phyloP scores from a whole-genome alignment of 1,140 invertebrate species.

The Homarus americanus region DNA sequence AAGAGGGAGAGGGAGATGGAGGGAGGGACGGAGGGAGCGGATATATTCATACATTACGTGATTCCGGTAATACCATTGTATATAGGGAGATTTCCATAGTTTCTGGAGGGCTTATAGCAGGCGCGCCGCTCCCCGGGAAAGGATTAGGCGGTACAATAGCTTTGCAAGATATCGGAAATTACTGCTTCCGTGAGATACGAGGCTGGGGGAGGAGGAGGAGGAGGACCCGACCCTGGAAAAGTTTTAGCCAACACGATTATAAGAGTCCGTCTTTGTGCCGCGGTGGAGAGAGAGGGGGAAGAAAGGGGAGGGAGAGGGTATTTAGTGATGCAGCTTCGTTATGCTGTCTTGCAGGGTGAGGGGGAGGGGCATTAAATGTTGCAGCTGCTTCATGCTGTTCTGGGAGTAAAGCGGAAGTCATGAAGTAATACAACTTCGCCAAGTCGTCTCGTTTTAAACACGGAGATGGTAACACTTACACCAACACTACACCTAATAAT shows the following conservation, averaged over 20 bases:
- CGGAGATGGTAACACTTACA: too few relatives aligned
- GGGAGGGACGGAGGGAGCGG: background rate
- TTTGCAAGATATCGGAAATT: constrained; percentile 46
- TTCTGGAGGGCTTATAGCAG: constrained; percentile 23
- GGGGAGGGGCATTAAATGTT: too few relatives aligned
- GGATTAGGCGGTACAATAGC: constrained; percentile 26
- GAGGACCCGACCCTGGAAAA: background rate
- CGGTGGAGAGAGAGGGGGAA: background rate
- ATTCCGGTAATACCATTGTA: constrained; percentile 58
- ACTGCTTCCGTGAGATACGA: constrained; percentile 34
- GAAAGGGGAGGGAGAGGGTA: background rate
- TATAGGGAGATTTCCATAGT: constrained; percentile 61
- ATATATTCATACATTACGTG: constrained; percentile 36
- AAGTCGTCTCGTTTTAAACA: too few relatives aligned
- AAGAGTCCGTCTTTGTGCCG: constrained; percentile 8
- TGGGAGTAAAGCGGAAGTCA: too few relatives aligned
- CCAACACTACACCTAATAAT: too few relatives aligned
- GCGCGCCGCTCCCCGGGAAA: constrained; percentile 19
- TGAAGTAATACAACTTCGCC: too few relatives aligned
- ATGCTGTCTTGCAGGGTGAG: background rate
- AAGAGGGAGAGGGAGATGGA: background rate
- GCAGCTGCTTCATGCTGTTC: too few relatives aligned
- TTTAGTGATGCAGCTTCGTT: constrained; percentile 20
- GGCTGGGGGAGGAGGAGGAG: background rate
- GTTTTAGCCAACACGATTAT: constrained; percentile 8